Conservation (phyloP, 2,113 vertebrate species). For the Hypocryptadius cinnamomeus region DNA sequence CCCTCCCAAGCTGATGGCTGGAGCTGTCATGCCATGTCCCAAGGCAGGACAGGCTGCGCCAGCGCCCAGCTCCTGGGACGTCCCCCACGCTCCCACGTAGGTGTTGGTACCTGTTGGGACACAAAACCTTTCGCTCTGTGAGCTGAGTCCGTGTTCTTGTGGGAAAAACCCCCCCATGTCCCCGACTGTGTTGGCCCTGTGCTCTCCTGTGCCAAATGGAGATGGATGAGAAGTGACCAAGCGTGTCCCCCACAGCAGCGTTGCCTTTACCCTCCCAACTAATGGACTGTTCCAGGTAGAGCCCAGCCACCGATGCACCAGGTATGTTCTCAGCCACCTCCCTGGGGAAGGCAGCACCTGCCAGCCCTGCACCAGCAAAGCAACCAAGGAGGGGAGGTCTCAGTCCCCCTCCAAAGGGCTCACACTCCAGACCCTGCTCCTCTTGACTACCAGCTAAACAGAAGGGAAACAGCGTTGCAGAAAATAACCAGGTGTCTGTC, state of each 20-base stretch:
- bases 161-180: not conserved
- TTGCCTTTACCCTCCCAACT: not conserved
- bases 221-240: conserved; percentile 16
- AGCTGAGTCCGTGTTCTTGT: not conserved
- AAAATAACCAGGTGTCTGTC: conserved; percentile 15
- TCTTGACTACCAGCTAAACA: conserved; percentile 45
- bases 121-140: conserved; percentile 34
- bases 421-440: conserved; percentile 46
- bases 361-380: conserved; percentile 43
- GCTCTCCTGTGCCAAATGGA: conserved; percentile 53
- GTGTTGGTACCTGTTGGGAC: conserved; percentile 13
- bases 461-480: conserved; percentile 39
- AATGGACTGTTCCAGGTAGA: conserved; percentile 22
- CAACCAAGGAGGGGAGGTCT: not conserved
- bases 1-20: not conserved
- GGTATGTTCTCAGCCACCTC: conserved; percentile 4
- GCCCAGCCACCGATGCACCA: not conserved
- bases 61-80: not conserved
- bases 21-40: not conserved
- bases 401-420: conserved; percentile 39
- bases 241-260: not conserved
- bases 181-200: not conserved
- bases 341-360: conserved; percentile 5
- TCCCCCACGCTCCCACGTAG: not conserved
- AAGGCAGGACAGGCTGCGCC: not conserved